Base-by-base conservation (phyloP, 2,888 invertebrate species). In the Ophion slaviceki region DNA sequence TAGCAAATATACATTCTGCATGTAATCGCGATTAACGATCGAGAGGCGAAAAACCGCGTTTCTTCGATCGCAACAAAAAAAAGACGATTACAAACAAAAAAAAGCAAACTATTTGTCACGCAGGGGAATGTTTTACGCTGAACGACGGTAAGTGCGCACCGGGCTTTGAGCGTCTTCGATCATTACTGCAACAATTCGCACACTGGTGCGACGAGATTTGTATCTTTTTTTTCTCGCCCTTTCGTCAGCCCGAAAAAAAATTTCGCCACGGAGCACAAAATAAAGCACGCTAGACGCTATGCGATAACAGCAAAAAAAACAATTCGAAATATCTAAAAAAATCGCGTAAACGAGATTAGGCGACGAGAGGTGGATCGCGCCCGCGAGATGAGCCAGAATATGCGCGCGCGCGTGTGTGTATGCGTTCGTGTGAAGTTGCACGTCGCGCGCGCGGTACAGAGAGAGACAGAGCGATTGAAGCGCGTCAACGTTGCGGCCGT, bases 111-210 rank as follows among this genome's bases (percentile, higher is more conserved):
- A 82, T 28, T 67, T 59, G 57, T 86, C 61, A 68, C 57, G 86
- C 77, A 74, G 68, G 77, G 70, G 62, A 80, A 83, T 68, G 80
- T 75, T 86, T 64, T 74, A 76, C 77, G 61, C 53, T 83, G 80
- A 68, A 80, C 45, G 66, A 64, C 66, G 86, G 86, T 86, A 83
- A 86, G 86, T 86, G 80, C 86, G 86, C 86, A 83, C 86, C 83
- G 86, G 80, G 86, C 68, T 78, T 86, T 81, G 59, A 80, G 80
- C 80, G 77, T 67, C 62, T 76, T 67, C 67, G 61, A 84, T 84
- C 76, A 84, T 84, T 76, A 61, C 59, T 75, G 59, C 68, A 20
- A 40, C 24, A n/a, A 68, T 32, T 40, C 45, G 64, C 40, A 64
- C 20, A 45, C 10, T 5, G 10, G 24, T 72, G 17, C 28, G 53